phyloP scores from a whole-genome alignment of 2,797 vertebrate genomes.

The Carapus acus region DNA sequence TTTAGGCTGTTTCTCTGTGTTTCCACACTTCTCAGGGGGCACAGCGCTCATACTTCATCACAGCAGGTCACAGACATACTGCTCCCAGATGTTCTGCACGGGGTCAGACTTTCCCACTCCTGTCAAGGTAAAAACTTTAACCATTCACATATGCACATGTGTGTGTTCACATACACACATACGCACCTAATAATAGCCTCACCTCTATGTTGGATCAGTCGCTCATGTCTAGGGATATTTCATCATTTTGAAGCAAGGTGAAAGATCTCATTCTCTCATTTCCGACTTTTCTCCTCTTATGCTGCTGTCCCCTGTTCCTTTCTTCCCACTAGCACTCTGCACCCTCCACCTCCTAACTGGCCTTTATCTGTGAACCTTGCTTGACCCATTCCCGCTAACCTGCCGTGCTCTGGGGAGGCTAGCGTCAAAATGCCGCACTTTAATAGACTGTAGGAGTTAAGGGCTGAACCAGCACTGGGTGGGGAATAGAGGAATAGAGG shows the following conservation, averaged over 20 bases:
- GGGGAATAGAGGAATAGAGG: slow-evolving; percentile 59
- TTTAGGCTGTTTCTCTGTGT: slow-evolving; percentile 45
- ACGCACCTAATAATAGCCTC: slow-evolving; percentile 52
- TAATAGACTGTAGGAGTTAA: slow-evolving; percentile 50
- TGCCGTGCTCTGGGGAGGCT: slow-evolving; percentile 45
- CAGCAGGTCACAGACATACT: slow-evolving; percentile 45
- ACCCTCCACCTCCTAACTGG: slow-evolving; percentile 30
- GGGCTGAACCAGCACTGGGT: slow-evolving; percentile 36
- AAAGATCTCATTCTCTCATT: slow-evolving; percentile 48
- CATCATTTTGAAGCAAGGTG: slow-evolving; percentile 55
- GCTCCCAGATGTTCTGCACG: slow-evolving; percentile 33
- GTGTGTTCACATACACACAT: slow-evolving; percentile 14
- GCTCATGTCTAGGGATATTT: slow-evolving; percentile 61
- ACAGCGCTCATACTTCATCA: slow-evolving; percentile 50
- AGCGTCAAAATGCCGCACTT: slow-evolving; percentile 49
- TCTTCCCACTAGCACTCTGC: background rate
- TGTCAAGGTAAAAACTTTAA: slow-evolving; percentile 48
- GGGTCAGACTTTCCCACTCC: slow-evolving; percentile 29
- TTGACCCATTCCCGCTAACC: slow-evolving; percentile 57
- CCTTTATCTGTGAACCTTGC: slow-evolving; percentile 59
- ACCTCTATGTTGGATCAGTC: slow-evolving; percentile 60
- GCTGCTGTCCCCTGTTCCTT: slow-evolving; percentile 19
- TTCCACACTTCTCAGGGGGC: slow-evolving; percentile 45
- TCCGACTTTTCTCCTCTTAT: slow-evolving; percentile 37
- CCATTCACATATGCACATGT: slow-evolving; percentile 26